Evolutionary conservation across 2,797 vertebrate genomes (phyloP).

Genomic region (Chelon labrosus): DNA sequence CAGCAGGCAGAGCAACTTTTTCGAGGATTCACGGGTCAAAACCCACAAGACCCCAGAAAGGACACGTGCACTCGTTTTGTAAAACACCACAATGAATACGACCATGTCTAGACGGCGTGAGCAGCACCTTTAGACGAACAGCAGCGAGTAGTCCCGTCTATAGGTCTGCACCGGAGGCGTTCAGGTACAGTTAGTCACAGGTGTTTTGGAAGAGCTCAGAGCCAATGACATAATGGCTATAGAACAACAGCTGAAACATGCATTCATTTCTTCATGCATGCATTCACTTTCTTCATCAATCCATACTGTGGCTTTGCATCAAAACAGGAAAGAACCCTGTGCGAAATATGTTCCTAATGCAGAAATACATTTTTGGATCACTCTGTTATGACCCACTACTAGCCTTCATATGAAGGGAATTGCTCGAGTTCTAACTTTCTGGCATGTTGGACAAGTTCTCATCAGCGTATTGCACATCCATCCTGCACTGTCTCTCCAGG

Average conservation of each 20-base stretch:
- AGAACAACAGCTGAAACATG: too few species aligned
- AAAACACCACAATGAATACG: too few species aligned
- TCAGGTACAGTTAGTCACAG: background rate
- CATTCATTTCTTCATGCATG: too few species aligned
- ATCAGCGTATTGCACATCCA: constrained; percentile 67
- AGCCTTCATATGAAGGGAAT: constrained; percentile 10
- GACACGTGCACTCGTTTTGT: too few species aligned
- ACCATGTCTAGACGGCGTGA: too few species aligned
- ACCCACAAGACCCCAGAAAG: background rate
- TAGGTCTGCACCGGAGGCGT: background rate
- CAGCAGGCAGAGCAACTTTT: too few species aligned
- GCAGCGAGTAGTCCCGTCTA: background rate
- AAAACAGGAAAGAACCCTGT: background rate
- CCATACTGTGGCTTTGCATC: background rate
- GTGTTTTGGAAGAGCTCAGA: too few species aligned
- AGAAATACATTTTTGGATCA: background rate
- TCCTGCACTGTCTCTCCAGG: constrained; percentile 51
- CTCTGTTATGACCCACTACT: background rate
- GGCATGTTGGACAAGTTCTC: constrained; percentile 73
- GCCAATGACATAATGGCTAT: too few species aligned
- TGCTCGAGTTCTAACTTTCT: constrained; percentile 61
- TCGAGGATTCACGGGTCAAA: background rate
- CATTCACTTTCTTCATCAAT: background rate
- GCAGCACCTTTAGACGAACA: background rate
- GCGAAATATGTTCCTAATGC: background rate